phyloP scores from a whole-genome alignment of 2,113 vertebrate genomes.

The Stictonetta naevosa region DNA sequence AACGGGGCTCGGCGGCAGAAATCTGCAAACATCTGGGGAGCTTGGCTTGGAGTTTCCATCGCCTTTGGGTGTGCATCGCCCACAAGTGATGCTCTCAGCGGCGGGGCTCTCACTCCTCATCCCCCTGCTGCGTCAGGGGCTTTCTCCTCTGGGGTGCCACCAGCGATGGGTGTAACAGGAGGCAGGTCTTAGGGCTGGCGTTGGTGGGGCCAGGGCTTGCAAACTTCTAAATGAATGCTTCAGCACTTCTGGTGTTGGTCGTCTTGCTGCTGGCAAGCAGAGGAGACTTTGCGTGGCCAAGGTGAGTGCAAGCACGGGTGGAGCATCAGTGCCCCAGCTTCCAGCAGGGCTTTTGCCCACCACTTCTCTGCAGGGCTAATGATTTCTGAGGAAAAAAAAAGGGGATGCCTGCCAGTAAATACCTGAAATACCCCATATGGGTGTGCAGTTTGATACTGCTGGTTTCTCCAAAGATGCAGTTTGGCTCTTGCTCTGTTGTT shows the following conservation, averaged over 20 bases:
- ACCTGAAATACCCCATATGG: rapidly evolving
- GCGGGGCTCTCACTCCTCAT: neutral
- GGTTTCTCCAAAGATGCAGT: neutral
- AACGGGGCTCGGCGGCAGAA: neutral
- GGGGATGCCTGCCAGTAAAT: neutral
- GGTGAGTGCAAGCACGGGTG: rapidly evolving
- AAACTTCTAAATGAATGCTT: neutral
- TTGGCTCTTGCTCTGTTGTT: neutral
- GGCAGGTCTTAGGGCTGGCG: neutral
- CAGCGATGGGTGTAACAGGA: rapidly evolving
- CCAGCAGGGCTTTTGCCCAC: neutral
- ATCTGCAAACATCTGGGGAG: neutral
- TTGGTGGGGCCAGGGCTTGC: neutral
- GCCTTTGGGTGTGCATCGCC: neutral
- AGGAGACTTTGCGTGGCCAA: neutral
- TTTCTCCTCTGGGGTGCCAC: neutral
- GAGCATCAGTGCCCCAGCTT: neutral
- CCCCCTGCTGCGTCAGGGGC: neutral
- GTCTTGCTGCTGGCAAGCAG: neutral
- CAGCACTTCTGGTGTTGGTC: rapidly evolving
- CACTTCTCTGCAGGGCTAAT: neutral
- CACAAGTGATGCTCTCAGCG: neutral
- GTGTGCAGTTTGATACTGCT: rapidly evolving
- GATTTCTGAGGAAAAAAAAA: neutral
- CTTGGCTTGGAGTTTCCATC: neutral